Evolutionary conservation across 2,797 vertebrate species (phyloP), one percentile per base, ranked within the genome.

Genomic region (Eulemur rubriventer): DNA sequence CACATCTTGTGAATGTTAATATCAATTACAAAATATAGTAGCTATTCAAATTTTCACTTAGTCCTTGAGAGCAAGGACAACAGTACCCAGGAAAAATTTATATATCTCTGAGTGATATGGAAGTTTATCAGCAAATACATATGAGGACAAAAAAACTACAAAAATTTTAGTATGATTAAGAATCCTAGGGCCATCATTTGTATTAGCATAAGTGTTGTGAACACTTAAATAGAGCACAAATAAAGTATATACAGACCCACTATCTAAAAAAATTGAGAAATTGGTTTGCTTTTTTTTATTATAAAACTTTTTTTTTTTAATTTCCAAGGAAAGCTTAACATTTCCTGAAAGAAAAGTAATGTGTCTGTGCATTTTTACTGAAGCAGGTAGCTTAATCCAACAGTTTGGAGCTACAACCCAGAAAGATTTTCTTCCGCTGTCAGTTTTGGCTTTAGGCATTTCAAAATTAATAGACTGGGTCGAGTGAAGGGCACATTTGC

Each of bases 381-480:
- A 81, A 95, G 50, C 43, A 85, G 41, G 75, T 70, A 82, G 41
- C 33, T 76, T 43, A 28, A 63, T 92, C n/a, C 72, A 72, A 61
- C 24, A 79, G 16, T 86, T 83, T 76, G 76, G 33, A 94, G 41
- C 41, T 33, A 72, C 65, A 84, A 50, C 38, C 78, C 69, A 75
- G 46, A 92, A 95, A 48, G 57, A 82, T 78, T 94, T 91, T 48
- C 93, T 90, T 93, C 85, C 2, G 0, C 63, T 57, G 80, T 89
- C 82, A 72, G 59, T 89, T 93, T 79, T 96, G 80, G 82, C 96
- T 97, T 73, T 70, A 94, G 96, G 97, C 92, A 80, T 86, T 92
- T 95, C 81, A 93, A 96, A 97, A 95, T 97, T 96, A 97, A 97
- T 94, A 94, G 73, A 88, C 78, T 92, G 57, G 85, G 96, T 96